These are phyloP conservation scores for Madoqua kirkii DNA, from an alignment of 2,113 vertebrate species.

Conservation along the genomic window DNA sequence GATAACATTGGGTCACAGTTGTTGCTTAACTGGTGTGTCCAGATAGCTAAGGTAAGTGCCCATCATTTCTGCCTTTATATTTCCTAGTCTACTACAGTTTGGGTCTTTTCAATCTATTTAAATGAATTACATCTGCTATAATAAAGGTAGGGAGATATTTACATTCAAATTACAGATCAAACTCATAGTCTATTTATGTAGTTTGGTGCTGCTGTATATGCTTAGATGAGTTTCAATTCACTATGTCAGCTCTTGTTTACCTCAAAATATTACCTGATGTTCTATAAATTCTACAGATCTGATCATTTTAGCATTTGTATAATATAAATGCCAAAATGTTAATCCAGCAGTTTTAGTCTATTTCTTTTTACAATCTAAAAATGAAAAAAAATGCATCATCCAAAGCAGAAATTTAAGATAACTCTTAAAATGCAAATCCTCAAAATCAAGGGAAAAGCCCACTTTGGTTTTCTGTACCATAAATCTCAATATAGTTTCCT, in stretches of 20 bases:
- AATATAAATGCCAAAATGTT: not conserved
- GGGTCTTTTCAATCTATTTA: not conserved
- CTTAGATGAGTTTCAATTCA: not conserved
- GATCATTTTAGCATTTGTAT: not conserved
- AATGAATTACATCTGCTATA: not conserved
- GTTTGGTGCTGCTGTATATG: not conserved
- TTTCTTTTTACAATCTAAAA: not conserved
- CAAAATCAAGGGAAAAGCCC: not conserved
- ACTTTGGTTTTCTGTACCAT: not conserved
- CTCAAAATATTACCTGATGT: not conserved
- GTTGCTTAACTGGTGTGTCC: constrained; percentile 99
- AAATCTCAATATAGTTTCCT: not conserved
- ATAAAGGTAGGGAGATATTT: not conserved
- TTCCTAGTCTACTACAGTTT: not conserved
- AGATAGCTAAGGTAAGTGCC: constrained; percentile 95
- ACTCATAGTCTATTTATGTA: not conserved
- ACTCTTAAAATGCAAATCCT: not conserved
- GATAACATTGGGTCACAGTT: constrained; percentile 98
- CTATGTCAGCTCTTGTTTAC: not conserved
- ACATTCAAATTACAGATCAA: not conserved
- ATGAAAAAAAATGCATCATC: not conserved
- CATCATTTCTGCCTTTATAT: not conserved
- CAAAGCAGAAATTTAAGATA: not conserved
- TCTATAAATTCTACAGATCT: not conserved
- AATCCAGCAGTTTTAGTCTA: not conserved